Evolutionary conservation across 2,797 vertebrate genomes (phyloP), one percentile per base, ranked within the genome.

Genomic region (Balearica regulorum): DNA sequence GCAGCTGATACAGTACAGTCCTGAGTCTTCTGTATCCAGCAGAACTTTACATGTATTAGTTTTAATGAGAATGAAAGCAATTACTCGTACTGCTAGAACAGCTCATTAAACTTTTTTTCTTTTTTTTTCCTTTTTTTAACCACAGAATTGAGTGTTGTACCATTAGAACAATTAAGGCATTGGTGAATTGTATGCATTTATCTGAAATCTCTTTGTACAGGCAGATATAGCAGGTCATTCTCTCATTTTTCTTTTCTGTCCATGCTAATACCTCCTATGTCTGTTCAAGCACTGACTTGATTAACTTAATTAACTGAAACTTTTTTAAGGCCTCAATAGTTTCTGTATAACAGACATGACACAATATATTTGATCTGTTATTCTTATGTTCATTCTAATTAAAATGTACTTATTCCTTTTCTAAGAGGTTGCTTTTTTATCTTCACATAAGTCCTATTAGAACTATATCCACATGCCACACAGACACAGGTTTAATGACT

Each of bases 251-350:
- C 77, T 94, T 80, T 77, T 87, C 77, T 80, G 37, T 80, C 41
- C 29, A 24, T 78, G 37, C 8, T 95, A 95, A 85, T 39, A 85
- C 44, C 65, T 85, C 33, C 22, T 78, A 33, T 5, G 5, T 82
- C 89, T 87, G 44, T 89, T 95, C 84, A 90, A 80, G 16, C 48
- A 96, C 81, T 95, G 57, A 83, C 68, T 95, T 97, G 88, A 97
- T 95, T 96, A 93, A 87, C 35, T 95, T 95, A 96, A 97, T 96
- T 96, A 97, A 89, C 61, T 83, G 54, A 79, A 92, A 83, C 31
- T 87, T 94, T 85, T 94, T 93, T 37, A 90, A 96, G 43, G 24
- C 33, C 22, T 97, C 53, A 83, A 54, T 57, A 78, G 29, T 75
- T 92, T 83, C 66, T 88, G 25, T 96, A 35, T 41, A 95, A 94